Evolutionary conservation across 1,140 invertebrate genomes (phyloP).

Genomic region (Panulirus ornatus): DNA sequence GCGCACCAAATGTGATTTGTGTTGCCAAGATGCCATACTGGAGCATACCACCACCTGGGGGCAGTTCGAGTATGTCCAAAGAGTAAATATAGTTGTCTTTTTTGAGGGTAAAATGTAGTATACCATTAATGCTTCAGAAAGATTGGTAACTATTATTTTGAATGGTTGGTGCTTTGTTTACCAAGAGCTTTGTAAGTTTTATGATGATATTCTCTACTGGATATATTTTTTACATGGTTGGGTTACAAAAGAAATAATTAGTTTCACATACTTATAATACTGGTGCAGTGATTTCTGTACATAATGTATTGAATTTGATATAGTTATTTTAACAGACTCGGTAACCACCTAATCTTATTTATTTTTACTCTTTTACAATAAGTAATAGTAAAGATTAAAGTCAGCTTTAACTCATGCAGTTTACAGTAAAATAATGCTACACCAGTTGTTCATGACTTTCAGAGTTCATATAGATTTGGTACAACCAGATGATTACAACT

Average conservation of each 20-base stretch:
- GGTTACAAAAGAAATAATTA: not conserved
- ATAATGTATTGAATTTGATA: not conserved
- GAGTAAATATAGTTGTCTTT: not conserved
- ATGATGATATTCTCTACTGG: not conserved
- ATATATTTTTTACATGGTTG: not conserved
- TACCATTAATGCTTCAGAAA: not conserved
- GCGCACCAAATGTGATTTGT: slow-evolving; percentile 67
- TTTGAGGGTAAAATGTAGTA: not conserved
- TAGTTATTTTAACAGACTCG: not conserved
- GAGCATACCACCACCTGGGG: slow-evolving; percentile 38
- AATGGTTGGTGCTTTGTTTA: not conserved
- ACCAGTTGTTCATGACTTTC: too few relatives aligned
- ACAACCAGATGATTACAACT: not conserved
- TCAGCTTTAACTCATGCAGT: too few relatives aligned
- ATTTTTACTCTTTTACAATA: not conserved
- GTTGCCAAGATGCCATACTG: slow-evolving; percentile 68
- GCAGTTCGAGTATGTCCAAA: slow-evolving; percentile 38
- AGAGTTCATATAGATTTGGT: not conserved
- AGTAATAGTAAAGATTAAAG: not conserved
- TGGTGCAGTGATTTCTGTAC: not conserved
- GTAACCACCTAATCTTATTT: not conserved
- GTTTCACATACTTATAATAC: not conserved
- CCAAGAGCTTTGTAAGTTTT: not conserved
- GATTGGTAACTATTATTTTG: not conserved
- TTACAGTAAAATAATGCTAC: too few relatives aligned